Percentiles rank a stretch among this genome's conserved stretches.
These are phyloP conservation scores for Nipponacmea schrenckii DNA, from an alignment of 2,888 invertebrate species.

Conservation along the genomic window DNA sequence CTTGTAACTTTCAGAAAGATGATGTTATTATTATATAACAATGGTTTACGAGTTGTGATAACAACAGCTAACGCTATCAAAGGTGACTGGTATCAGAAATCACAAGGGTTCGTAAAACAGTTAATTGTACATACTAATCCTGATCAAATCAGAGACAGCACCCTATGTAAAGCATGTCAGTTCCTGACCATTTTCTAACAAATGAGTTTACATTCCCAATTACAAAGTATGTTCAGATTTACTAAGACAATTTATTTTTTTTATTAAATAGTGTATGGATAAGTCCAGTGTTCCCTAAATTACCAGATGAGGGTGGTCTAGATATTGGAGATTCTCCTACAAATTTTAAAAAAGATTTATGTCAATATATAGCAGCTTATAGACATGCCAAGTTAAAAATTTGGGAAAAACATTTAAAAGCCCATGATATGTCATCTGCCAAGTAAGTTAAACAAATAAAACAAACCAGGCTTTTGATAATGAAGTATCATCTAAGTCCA, in stretches of 20 bases:
- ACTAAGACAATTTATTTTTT: too few relatives aligned
- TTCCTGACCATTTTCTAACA: too few relatives aligned
- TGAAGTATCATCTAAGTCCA: not conserved
- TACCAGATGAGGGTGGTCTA: slow-evolving; percentile 50
- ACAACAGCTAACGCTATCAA: slow-evolving; percentile 92
- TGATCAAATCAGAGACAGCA: too few relatives aligned
- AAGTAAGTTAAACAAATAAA: slow-evolving; percentile 72
- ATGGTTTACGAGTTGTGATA: slow-evolving; percentile 83
- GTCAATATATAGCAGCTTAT: slow-evolving; percentile 82
- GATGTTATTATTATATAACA: slow-evolving; percentile 85
- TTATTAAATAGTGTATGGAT: slow-evolving; percentile 80
- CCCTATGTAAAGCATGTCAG: too few relatives aligned
- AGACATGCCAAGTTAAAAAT: slow-evolving; percentile 75
- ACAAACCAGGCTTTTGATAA: not conserved
- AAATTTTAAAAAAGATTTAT: slow-evolving; percentile 81
- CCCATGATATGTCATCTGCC: slow-evolving; percentile 83
- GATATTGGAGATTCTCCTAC: slow-evolving; percentile 83
- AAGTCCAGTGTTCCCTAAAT: slow-evolving; percentile 80
- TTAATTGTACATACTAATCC: not conserved
- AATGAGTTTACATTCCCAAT: too few relatives aligned
- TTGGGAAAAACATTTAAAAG: slow-evolving; percentile 80
- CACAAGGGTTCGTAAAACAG: slow-evolving; percentile 79
- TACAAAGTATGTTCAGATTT: too few relatives aligned
- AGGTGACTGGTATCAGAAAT: slow-evolving; percentile 93
- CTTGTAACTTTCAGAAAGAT: slow-evolving; percentile 74